A percentile compares a stretch with the other conserved stretches of the same genome.
phyloP scores from a whole-genome alignment of 2,888 invertebrate species.

The Hypselothyrea guttata region DNA sequence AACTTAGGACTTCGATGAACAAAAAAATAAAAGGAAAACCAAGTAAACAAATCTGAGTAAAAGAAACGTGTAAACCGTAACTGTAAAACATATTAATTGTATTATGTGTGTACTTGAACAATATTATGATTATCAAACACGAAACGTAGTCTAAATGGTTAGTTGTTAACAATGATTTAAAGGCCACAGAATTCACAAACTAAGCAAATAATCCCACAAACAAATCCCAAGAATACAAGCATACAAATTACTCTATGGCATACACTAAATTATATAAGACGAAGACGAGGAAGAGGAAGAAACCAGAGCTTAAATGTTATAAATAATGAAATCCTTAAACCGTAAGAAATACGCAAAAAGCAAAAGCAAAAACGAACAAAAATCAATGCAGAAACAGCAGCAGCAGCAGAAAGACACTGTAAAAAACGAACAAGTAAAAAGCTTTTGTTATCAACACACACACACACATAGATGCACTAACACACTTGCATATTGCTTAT shows the following conservation, averaged over 20 bases:
- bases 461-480: slow-evolving; percentile 22
- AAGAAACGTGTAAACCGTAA: slow-evolving; percentile 62
- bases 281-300: slow-evolving; percentile 60
- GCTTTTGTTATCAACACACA: slow-evolving; percentile 57
- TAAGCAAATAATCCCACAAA: slow-evolving; percentile 57
- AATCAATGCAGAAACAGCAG: slow-evolving; percentile 41
- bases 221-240: slow-evolving; percentile 31
- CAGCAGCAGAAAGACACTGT: slow-evolving; percentile 62
- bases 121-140: slow-evolving; percentile 54
- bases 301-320: slow-evolving; percentile 71
- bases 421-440: slow-evolving; percentile 55
- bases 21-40: slow-evolving; percentile 28
- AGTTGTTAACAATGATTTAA: slow-evolving; percentile 68
- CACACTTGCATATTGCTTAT: slow-evolving; percentile 53
- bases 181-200: slow-evolving; percentile 31
- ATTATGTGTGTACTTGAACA: slow-evolving; percentile 65
- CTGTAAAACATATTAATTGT: slow-evolving; percentile 67
- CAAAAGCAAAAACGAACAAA: no score
- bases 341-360: slow-evolving; percentile 45
- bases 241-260: slow-evolving; percentile 54
- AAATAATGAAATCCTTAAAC: slow-evolving; percentile 51
- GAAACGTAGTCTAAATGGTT: slow-evolving; percentile 69
- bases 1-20: slow-evolving; percentile 53
- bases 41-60: slow-evolving; percentile 10
- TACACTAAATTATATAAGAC: slow-evolving; percentile 61